A percentile compares a stretch with the other conserved stretches of the same genome.
Evolutionary conservation across 30 jellyfish, hydroid and myxozoan genomes (phyloP).

Genomic region (Turritopsis dohrnii): DNA sequence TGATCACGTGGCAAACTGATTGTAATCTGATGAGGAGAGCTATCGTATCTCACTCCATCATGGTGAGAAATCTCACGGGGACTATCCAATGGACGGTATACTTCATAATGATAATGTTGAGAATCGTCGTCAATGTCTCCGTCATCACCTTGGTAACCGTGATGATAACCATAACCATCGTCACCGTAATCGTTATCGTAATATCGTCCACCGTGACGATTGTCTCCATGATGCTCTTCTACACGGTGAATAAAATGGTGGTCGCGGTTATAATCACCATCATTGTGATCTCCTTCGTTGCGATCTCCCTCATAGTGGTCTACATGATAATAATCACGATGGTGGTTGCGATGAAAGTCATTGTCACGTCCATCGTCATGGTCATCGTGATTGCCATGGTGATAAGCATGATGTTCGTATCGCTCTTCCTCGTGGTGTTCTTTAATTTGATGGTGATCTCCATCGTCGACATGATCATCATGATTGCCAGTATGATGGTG

Average conservation of each 20-base stretch:
- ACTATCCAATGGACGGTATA: constrained; percentile 42
- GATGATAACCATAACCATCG: constrained; percentile 24
- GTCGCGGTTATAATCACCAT: constrained; percentile 19
- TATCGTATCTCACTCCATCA: background rate
- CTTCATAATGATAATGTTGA: constrained; percentile 37
- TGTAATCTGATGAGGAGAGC: constrained; percentile 4
- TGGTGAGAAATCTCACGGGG: constrained; percentile 33
- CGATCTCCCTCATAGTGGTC: constrained; percentile 30
- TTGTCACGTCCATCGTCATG: background rate
- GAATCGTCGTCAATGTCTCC: constrained; percentile 35
- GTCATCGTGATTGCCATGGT: background rate
- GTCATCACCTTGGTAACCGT: constrained; percentile 20
- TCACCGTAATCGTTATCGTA: constrained; percentile 29
- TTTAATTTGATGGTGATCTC: background rate
- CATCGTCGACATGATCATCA: background rate
- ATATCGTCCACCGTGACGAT: background rate
- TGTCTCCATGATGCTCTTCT: constrained; percentile 35
- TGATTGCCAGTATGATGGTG: background rate
- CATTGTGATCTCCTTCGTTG: constrained; percentile 37
- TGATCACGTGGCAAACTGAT: constrained; percentile 1
- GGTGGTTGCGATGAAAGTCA: constrained; percentile 6
- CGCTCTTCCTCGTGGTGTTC: constrained; percentile 12
- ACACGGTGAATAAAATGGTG: constrained; percentile 39
- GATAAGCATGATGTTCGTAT: constrained; percentile 2
- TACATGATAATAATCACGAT: constrained; percentile 38